Percentiles rank a stretch among this genome's conserved stretches.
phyloP scores from a whole-genome alignment of 2,888 invertebrate species.

The Plagiodera versicolora region DNA sequence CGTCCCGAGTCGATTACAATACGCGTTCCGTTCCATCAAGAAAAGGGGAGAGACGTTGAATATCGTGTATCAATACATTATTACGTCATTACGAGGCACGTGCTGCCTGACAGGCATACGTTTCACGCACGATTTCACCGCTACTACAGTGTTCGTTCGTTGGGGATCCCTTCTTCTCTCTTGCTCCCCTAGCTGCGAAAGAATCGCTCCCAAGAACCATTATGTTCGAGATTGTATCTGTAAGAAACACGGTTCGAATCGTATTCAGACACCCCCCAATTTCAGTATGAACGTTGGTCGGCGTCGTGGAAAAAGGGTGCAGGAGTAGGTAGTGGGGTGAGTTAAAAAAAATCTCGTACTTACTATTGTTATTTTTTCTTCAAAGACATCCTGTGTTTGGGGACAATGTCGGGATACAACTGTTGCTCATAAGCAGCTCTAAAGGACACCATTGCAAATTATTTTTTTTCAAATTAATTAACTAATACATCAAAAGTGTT shows the following conservation, averaged over 20 bases:
- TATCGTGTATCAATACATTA: slow-evolving; percentile 53
- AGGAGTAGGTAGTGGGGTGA: too few relatives aligned
- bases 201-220: neutral
- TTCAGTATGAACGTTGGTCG: too few relatives aligned
- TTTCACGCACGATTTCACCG: slow-evolving; percentile 54
- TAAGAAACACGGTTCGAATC: neutral
- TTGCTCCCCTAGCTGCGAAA: neutral
- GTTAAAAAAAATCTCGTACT: too few relatives aligned
- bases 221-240: neutral
- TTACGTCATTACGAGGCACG: slow-evolving; percentile 55
- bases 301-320: too few relatives aligned
- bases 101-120: slow-evolving; percentile 54
- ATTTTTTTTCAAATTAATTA: too few relatives aligned
- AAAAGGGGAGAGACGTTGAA: slow-evolving; percentile 38
- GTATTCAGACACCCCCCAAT: neutral
- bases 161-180: slow-evolving; percentile 22
- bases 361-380: too few relatives aligned
- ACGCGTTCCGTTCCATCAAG: neutral
- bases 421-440: too few relatives aligned
- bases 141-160: slow-evolving; percentile 39
- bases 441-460: too few relatives aligned
- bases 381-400: too few relatives aligned
- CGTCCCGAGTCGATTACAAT: neutral
- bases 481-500: too few relatives aligned
- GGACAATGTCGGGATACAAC: too few relatives aligned